phyloP scores from a whole-genome alignment of 2,113 vertebrate genomes.

The Osmerus eperlanus region DNA sequence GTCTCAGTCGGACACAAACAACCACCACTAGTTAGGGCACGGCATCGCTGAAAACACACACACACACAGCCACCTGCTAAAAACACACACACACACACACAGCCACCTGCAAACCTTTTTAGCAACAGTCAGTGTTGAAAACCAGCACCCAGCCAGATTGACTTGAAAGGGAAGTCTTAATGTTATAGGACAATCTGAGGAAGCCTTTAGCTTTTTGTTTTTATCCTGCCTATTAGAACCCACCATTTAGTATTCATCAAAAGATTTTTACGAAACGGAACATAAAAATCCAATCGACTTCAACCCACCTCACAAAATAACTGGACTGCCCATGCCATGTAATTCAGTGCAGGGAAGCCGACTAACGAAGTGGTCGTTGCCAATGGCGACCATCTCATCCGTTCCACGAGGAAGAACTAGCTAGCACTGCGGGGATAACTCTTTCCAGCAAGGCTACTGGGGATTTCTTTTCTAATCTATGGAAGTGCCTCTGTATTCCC shows the following conservation, averaged over 20 bases:
- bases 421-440: slow-evolving; percentile 47
- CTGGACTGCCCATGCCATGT: slow-evolving; percentile 77
- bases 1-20: not conserved
- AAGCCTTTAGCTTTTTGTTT: slow-evolving; percentile 60
- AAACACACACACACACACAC: slow-evolving; percentile 6
- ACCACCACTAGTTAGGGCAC: not conserved
- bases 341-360: slow-evolving; percentile 71
- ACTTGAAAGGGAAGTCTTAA: slow-evolving; percentile 71
- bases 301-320: slow-evolving; percentile 75
- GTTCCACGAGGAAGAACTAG: slow-evolving; percentile 64
- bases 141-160: slow-evolving; percentile 23
- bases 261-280: not conserved
- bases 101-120: slow-evolving; percentile 11
- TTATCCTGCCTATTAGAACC: slow-evolving; percentile 24
- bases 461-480: slow-evolving; percentile 74
- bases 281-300: not conserved
- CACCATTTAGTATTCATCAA: not conserved
- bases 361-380: slow-evolving; percentile 33
- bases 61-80: slow-evolving; percentile 18
- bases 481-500: slow-evolving; percentile 83
- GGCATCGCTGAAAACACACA: not conserved
- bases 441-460: slow-evolving; percentile 58
- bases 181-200: slow-evolving; percentile 64
- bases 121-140: slow-evolving; percentile 34
- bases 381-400: slow-evolving; percentile 59